phyloP scores from a whole-genome alignment of 1,140 invertebrate species.

The Gryllus bimaculatus region DNA sequence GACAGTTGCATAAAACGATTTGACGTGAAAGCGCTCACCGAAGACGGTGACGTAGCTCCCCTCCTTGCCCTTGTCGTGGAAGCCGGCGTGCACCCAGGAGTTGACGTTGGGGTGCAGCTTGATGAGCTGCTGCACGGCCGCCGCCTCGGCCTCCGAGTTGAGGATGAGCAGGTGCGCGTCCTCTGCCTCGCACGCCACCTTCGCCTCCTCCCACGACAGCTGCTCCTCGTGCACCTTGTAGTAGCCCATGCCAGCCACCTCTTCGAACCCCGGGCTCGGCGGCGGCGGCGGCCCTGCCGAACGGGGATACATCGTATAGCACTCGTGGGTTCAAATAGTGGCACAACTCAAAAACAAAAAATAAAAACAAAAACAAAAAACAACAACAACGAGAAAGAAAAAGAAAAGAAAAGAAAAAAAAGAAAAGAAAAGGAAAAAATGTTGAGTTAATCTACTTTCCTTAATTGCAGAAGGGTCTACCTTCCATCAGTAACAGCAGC shows the following conservation, averaged over 20 bases:
- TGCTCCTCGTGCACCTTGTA: slow-evolving; percentile 10
- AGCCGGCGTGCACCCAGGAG: background rate
- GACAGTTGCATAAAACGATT: no score
- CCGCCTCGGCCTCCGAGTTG: slow-evolving; percentile 8
- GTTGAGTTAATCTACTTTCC: no score
- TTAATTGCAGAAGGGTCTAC: no score
- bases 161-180: slow-evolving; percentile 6
- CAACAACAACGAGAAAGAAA: no score
- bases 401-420: no score
- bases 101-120: background rate
- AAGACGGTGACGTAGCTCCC: slow-evolving; percentile 10
- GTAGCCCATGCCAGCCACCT: background rate
- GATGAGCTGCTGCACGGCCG: background rate
- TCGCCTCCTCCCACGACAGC: slow-evolving; percentile 11
- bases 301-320: no score
- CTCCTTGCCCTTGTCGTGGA: slow-evolving; percentile 10
- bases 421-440: no score
- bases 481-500: no score
- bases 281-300: background rate
- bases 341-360: no score
- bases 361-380: no score
- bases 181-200: background rate
- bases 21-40: background rate
- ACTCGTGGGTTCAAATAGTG: no score
- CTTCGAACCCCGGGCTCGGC: background rate